Evolutionary conservation across 2,888 invertebrate species (phyloP), one percentile per base, ranked within the genome.

Genomic region (Dicranocentrus wangi): DNA sequence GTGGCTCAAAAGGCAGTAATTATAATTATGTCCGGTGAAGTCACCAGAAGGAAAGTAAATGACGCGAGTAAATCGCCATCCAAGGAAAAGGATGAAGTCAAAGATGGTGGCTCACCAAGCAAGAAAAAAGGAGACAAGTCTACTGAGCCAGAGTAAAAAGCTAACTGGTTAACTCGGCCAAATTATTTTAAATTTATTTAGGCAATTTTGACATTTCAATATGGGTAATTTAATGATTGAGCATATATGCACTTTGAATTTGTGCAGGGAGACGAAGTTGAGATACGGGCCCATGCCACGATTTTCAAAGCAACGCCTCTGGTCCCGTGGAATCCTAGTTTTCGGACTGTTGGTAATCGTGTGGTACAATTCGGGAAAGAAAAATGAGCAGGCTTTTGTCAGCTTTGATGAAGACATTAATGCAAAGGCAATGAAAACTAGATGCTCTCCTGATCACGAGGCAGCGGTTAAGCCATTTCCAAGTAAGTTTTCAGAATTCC

Each of bases 281-380:
- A 90, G 89, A 84, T 90, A 88, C 87, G 90, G 90, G 0, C 89
- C 89, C 0, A 86, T 90, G 87, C 90, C 90, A 51, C 88, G 87
- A 79, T 88, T 90, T 76, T 88, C 89, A 10, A 87, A 89, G 65
- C 90, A 90, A 82, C 86, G 89, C 82, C 87, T 90, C 13, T 90
- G 90, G 89, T 89, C 89, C 63, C 88, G 90, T 84, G 88, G 88
- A 27, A 88, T 90, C 2, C 83, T 90, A 28, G 83, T 86, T 51
- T 28, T 85, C 13, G 81, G 85, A 13, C 73, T 87, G 27, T 78
- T 87, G 71, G 70, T 85, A 60, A 80, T 85, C 42, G 86, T 87
- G 3, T 87, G 87, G 76, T 86, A 65, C 27, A 86, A 84, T 19
- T 84, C 85, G 1, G 83, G 83, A 63, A 84, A 86, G 28, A 83